These are phyloP conservation scores for Pipistrellus pipistrellus DNA, from an alignment of 2,797 vertebrate species.

Conservation along the genomic window DNA sequence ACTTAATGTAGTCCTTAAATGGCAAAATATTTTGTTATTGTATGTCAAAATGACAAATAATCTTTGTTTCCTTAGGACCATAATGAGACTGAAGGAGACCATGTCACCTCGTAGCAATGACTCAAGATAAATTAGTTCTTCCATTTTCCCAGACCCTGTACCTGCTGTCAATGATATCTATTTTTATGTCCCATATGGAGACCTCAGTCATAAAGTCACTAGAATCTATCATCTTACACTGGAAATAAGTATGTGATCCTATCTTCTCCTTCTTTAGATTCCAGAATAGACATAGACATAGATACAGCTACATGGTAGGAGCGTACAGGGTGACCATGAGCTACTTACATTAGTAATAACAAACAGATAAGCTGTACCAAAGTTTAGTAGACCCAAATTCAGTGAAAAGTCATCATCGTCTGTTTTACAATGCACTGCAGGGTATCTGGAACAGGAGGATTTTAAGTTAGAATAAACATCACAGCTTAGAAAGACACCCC, in stretches of 20 bases:
- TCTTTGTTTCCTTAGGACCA: slow-evolving; percentile 7
- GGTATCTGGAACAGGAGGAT: slow-evolving; percentile 88
- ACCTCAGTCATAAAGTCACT: slow-evolving; percentile 7
- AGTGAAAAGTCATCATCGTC: slow-evolving; percentile 81
- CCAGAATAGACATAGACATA: background rate
- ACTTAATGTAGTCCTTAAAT: slow-evolving; percentile 24
- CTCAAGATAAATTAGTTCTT: background rate
- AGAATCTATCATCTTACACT: background rate
- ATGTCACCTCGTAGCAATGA: background rate
- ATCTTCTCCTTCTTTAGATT: background rate
- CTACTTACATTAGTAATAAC: slow-evolving; percentile 92
- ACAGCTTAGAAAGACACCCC: slow-evolving; percentile 44
- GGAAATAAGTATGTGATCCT: slow-evolving; percentile 13
- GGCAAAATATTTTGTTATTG: slow-evolving; percentile 16
- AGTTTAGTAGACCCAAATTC: slow-evolving; percentile 94
- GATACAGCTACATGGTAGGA: background rate
- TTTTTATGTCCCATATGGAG: background rate
- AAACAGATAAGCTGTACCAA: slow-evolving; percentile 93
- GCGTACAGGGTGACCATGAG: background rate
- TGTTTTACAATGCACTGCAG: slow-evolving; percentile 84
- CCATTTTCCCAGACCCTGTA: background rate
- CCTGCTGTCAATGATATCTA: background rate
- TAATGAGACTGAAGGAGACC: slow-evolving; percentile 20
- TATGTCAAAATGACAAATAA: background rate
- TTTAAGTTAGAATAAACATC: slow-evolving; percentile 38